A percentile compares a stretch with the other conserved stretches of the same genome.
These are phyloP conservation scores for Panzeria rudis DNA, from an alignment of 2,888 invertebrate species.

Conservation along the genomic window DNA sequence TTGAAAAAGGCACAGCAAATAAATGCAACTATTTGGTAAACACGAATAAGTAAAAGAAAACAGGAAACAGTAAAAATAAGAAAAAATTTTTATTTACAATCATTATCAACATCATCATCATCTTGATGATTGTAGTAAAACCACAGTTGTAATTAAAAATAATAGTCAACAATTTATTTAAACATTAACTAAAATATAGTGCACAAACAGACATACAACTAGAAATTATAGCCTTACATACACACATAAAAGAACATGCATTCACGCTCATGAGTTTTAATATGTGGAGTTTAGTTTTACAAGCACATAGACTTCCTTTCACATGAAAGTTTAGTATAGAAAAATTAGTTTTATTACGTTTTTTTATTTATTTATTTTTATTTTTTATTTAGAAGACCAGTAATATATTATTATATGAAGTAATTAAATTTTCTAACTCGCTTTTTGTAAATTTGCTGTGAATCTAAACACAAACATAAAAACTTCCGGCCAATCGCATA, in stretches of 20 bases:
- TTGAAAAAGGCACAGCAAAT: background rate
- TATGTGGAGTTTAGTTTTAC: too few relatives aligned
- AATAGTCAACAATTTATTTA: slow-evolving; percentile 67
- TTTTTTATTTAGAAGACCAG: background rate
- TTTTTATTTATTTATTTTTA: background rate
- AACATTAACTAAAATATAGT: slow-evolving; percentile 46
- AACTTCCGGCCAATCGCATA: background rate
- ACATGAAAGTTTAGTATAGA: background rate
- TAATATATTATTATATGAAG: too few relatives aligned
- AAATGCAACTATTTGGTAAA: background rate
- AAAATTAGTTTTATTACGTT: background rate
- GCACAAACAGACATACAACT: background rate
- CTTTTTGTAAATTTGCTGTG: background rate
- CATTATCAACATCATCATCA: background rate
- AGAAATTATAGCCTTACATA: background rate
- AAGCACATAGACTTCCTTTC: background rate
- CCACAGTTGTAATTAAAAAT: slow-evolving; percentile 25
- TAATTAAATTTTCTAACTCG: background rate
- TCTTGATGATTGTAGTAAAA: background rate
- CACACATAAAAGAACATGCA: background rate
- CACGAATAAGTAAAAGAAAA: background rate
- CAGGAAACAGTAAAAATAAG: background rate
- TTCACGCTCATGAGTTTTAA: too few relatives aligned
- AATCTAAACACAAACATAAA: background rate
- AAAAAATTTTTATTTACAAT: background rate